phyloP scores from a whole-genome alignment of 1,140 invertebrate species.

The Ceratina calcarata region DNA sequence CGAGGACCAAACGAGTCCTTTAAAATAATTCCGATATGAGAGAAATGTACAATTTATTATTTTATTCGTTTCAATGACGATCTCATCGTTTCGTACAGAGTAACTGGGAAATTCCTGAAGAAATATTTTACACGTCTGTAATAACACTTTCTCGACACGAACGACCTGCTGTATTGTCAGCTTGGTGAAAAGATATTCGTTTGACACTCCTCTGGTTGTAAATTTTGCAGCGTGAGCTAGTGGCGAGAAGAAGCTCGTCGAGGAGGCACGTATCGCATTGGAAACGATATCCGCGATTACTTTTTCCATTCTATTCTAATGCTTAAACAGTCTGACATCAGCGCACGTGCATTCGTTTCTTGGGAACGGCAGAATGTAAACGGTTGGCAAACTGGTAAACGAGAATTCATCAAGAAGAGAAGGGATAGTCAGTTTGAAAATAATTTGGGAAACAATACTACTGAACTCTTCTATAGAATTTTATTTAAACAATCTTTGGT shows the following conservation, averaged over 20 bases:
- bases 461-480: too few relatives aligned
- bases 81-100: too few relatives aligned
- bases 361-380: not conserved
- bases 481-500: too few relatives aligned
- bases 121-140: too few relatives aligned
- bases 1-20: not conserved
- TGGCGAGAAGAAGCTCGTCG: not conserved
- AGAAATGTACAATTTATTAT: too few relatives aligned
- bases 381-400: not conserved
- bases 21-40: too few relatives aligned
- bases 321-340: conserved; percentile 11
- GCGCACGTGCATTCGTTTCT: not conserved
- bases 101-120: too few relatives aligned
- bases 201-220: conserved; percentile 15
- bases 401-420: not conserved
- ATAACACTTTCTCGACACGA: not conserved
- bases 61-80: too few relatives aligned
- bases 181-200: not conserved
- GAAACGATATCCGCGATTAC: not conserved
- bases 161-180: not conserved
- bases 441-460: too few relatives aligned
- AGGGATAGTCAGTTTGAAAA: not conserved
- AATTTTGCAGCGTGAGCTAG: not conserved
- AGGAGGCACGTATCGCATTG: not conserved
- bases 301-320: conserved; percentile 8